Conservation (phyloP, 2,797 vertebrate genomes). For the Carcharodon carcharias region DNA sequence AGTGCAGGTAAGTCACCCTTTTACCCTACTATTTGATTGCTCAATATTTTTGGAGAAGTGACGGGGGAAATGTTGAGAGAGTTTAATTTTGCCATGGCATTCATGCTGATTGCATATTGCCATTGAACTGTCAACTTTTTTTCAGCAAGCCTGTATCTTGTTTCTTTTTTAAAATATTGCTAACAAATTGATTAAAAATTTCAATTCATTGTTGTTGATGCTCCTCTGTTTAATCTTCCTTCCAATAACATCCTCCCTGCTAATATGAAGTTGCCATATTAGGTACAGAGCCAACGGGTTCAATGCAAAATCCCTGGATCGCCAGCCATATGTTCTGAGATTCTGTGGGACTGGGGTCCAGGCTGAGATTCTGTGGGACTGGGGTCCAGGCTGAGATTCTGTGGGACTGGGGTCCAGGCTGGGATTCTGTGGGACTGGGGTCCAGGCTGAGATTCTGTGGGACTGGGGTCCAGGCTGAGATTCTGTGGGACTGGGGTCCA, state of each 20-base stretch:
- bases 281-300: not conserved
- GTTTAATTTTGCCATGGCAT: not conserved
- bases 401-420: no score
- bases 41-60: not conserved
- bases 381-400: no score
- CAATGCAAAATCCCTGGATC: not conserved
- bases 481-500: no score
- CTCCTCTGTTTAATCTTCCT: not conserved
- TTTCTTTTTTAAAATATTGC: not conserved
- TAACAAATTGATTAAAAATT: not conserved
- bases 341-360: not conserved
- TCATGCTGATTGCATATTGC: not conserved
- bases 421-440: no score
- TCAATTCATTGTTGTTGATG: not conserved
- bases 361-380: no score
- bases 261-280: not conserved
- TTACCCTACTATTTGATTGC: not conserved
- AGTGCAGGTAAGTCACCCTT: slow-evolving; percentile 68
- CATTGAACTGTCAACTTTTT: not conserved
- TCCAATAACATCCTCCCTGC: not conserved
- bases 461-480: no score
- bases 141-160: not conserved
- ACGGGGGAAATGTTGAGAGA: not conserved
- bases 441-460: no score
- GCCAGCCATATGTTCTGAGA: not conserved